Conservation (phyloP, 2,113 vertebrate species). For the Channa argus region DNA sequence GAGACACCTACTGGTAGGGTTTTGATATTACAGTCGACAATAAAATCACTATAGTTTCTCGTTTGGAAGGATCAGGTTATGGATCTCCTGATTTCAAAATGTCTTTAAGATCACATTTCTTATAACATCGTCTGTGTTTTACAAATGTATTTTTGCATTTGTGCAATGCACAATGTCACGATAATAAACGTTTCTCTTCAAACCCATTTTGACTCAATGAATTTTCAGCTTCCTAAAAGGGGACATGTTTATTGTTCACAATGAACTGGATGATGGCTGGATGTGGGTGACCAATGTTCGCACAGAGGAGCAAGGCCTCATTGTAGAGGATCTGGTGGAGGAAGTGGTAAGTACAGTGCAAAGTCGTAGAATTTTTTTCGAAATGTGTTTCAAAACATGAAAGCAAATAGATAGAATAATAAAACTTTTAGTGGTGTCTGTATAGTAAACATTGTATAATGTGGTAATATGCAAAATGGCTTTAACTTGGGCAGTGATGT, state of each 20-base stretch:
- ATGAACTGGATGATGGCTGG: slow-evolving; percentile 98
- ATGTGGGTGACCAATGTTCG: slow-evolving; percentile 99
- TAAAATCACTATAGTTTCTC: background rate
- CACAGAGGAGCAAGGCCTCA: slow-evolving; percentile 97
- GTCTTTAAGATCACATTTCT: background rate
- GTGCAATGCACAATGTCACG: background rate
- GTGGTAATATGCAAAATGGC: no score
- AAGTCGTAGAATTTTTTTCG: background rate
- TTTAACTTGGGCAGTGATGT: background rate
- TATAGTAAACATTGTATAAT: background rate
- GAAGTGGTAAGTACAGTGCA: slow-evolving; percentile 92
- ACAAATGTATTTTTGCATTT: no score
- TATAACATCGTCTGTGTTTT: no score
- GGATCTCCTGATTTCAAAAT: background rate
- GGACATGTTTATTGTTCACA: slow-evolving; percentile 99
- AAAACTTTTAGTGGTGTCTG: background rate
- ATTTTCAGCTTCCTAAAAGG: slow-evolving; percentile 95
- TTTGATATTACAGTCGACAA: slow-evolving; percentile 7
- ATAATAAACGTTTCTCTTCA: background rate
- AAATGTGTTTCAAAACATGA: background rate
- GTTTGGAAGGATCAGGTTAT: no score
- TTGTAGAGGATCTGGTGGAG: slow-evolving; percentile 96
- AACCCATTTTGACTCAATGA: slow-evolving; percentile 7
- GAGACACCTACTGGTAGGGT: slow-evolving; percentile 66
- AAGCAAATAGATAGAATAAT: background rate